These are phyloP conservation scores for Azemiops feae DNA, from an alignment of 2,113 vertebrate genomes.

Conservation along the genomic window DNA sequence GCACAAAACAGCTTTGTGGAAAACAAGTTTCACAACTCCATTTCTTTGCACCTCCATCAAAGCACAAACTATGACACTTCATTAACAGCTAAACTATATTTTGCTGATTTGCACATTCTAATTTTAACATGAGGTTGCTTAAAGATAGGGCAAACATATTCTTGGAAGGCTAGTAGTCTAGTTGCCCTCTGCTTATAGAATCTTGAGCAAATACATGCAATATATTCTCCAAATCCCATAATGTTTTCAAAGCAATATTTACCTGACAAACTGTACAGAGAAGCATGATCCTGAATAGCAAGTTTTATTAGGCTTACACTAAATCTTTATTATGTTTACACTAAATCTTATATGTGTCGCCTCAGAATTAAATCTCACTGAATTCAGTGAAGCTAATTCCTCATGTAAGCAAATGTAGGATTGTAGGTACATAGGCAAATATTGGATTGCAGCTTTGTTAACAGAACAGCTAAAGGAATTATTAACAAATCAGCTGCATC, in stretches of 20 bases:
- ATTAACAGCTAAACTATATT: neutral
- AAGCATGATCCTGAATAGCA: neutral
- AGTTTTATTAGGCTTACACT: neutral
- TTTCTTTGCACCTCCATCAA: neutral
- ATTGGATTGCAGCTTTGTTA: neutral
- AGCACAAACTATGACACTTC: neutral
- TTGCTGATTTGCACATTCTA: neutral
- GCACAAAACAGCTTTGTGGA: conserved; percentile 9
- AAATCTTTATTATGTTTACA: neutral
- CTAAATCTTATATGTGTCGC: neutral
- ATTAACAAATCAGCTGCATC: neutral
- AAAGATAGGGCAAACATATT: neutral
- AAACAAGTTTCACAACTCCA: neutral
- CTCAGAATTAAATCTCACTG: neutral
- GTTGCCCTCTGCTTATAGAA: neutral
- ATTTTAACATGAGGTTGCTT: neutral
- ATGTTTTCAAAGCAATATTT: neutral
- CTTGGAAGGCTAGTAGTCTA: neutral
- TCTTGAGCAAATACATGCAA: neutral
- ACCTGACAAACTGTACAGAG: neutral
- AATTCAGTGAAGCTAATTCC: neutral
- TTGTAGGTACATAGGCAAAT: neutral
- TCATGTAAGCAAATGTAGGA: neutral
- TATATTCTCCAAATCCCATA: neutral
- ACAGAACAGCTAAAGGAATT: neutral